Conservation (phyloP, 2,888 invertebrate genomes). For the Noctua janthe region DNA sequence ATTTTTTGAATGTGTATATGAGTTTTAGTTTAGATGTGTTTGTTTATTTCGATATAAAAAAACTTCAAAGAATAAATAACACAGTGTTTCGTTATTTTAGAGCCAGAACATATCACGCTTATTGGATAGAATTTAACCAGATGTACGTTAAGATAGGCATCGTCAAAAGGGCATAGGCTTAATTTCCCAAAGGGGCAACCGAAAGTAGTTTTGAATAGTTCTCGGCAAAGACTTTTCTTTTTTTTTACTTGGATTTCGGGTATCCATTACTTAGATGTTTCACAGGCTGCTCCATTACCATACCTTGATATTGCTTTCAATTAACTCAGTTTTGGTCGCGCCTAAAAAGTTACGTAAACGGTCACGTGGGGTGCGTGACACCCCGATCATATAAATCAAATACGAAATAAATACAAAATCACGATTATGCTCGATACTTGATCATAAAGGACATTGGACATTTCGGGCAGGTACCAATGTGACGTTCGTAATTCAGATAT, state of each 20-base stretch:
- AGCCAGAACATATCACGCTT: conserved; percentile 32
- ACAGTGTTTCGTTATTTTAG: conserved; percentile 5
- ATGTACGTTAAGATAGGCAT: conserved; percentile 56
- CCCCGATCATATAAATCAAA: no score
- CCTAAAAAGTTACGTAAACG: no score
- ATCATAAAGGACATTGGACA: no score
- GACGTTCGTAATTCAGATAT: neutral
- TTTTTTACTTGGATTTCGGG: conserved; percentile 39
- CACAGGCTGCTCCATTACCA: conserved; percentile 10
- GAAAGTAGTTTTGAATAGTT: conserved; percentile 65
- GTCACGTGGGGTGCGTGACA: no score
- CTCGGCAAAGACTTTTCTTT: conserved; percentile 42
- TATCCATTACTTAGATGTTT: conserved; percentile 34
- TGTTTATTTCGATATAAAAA: neutral
- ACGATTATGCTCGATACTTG: no score
- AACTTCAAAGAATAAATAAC: conserved; percentile 8
- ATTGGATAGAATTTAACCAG: conserved; percentile 56
- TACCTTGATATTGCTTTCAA: conserved; percentile 28
- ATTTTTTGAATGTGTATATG: conserved; percentile 12
- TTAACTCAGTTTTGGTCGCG: conserved; percentile 15
- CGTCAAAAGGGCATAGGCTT: conserved; percentile 59
- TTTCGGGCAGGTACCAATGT: neutral
- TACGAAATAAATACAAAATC: no score
- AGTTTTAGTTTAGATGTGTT: neutral
- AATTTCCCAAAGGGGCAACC: conserved; percentile 64